phyloP scores from a whole-genome alignment of 1,140 invertebrate genomes.

The Drosophila arawakana region DNA sequence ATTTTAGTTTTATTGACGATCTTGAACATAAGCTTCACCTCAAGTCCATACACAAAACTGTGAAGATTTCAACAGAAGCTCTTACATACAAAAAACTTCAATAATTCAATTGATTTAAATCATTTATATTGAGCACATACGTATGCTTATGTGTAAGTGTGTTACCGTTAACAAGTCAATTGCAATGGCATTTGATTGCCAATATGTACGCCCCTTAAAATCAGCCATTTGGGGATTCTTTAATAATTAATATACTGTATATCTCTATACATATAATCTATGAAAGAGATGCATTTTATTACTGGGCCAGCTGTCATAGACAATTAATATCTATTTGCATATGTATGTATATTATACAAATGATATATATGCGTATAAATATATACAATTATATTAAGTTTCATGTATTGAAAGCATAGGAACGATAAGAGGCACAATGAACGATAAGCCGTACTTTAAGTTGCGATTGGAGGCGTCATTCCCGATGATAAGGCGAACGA shows the following conservation, averaged over 20 bases:
- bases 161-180: slow-evolving; percentile 21
- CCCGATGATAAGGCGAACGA: slow-evolving; percentile 17
- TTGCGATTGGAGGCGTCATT: neutral
- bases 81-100: slow-evolving; percentile 5
- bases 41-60: neutral
- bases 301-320: neutral
- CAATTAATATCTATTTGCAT: neutral
- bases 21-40: too few species aligned
- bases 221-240: slow-evolving; percentile 19
- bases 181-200: slow-evolving; percentile 23
- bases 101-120: slow-evolving; percentile 38
- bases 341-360: neutral
- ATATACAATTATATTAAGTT: neutral
- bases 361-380: neutral
- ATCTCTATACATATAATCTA: neutral
- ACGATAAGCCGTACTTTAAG: slow-evolving; percentile 17
- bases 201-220: slow-evolving; percentile 42
- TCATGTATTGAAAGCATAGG: slow-evolving; percentile 2
- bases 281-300: slow-evolving; percentile 3
- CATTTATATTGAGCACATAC: slow-evolving; percentile 6
- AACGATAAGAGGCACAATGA: slow-evolving; percentile 27
- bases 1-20: too few species aligned
- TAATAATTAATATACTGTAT: neutral
- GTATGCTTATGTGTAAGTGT: slow-evolving; percentile 3
- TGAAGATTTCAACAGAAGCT: slow-evolving; percentile 28